A percentile compares a stretch with the other conserved stretches of the same genome.
Evolutionary conservation across 2,888 invertebrate species (phyloP).

Genomic region (Ormyrus labotus): DNA sequence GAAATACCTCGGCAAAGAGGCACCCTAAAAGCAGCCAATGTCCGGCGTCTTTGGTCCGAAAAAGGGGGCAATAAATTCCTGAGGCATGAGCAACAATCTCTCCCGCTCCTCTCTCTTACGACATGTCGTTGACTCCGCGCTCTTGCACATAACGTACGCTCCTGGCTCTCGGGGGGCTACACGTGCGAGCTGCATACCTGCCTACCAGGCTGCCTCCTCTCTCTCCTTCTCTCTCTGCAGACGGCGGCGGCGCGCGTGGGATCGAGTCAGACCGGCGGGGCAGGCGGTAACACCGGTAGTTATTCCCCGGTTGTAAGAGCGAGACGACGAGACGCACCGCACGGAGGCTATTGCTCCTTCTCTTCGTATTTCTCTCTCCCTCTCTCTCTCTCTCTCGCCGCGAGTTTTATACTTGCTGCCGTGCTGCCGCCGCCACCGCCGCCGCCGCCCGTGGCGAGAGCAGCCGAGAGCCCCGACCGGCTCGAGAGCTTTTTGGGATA

Average conservation of each 20-base stretch:
- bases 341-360: constrained; percentile 55
- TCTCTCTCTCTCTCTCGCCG: neutral
- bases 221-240: neutral
- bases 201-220: constrained; percentile 17
- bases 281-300: constrained; percentile 56
- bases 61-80: constrained; percentile 9
- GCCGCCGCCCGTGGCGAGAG: constrained; percentile 2
- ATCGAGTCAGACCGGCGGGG: constrained; percentile 23
- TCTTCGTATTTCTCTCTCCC: constrained; percentile 8
- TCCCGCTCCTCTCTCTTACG: constrained; percentile 1
- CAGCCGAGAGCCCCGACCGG: too few species aligned
- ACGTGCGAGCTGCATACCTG: constrained; percentile 44
- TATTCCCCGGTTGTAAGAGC: constrained; percentile 52
- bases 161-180: constrained; percentile 31
- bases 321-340: constrained; percentile 45
- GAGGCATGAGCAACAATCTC: constrained; percentile 44
- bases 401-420: constrained; percentile 1
- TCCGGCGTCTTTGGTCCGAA: too few species aligned
- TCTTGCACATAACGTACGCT: constrained; percentile 41
- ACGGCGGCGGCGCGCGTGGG: constrained; percentile 39
- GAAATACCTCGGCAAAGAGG: too few species aligned
- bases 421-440: neutral
- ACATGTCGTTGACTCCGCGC: constrained; percentile 52
- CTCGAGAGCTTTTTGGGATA: too few species aligned
- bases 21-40: too few species aligned